Evolutionary conservation across 2,797 vertebrate genomes (phyloP).

Genomic region (Dromococcyx pavoninus): DNA sequence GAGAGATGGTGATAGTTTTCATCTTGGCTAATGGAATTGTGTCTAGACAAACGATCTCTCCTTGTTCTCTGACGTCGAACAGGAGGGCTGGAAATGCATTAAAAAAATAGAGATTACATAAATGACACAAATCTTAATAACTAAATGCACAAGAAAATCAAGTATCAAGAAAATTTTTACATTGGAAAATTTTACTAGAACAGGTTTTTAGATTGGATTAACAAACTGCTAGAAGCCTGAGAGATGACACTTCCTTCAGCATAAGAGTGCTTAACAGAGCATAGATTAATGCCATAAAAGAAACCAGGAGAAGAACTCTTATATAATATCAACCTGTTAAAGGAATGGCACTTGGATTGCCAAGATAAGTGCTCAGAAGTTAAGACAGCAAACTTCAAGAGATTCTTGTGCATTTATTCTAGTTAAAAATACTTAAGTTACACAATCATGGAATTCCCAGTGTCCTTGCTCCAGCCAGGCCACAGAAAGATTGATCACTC

Average conservation of each 20-base stretch:
- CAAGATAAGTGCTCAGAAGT: not conserved
- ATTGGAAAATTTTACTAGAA: not conserved
- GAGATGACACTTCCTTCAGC: not conserved
- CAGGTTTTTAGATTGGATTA: not conserved
- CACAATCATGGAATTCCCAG: not conserved
- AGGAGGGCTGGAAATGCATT: constrained; percentile 83
- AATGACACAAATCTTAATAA: not conserved
- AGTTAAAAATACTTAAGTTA: not conserved
- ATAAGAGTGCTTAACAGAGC: not conserved
- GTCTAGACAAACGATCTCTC: constrained; percentile 89
- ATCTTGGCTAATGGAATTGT: constrained; percentile 85
- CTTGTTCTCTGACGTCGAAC: constrained; percentile 91
- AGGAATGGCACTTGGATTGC: not conserved
- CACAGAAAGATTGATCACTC: not conserved
- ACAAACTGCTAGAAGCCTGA: not conserved
- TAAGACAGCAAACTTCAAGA: not conserved
- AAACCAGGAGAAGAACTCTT: not conserved
- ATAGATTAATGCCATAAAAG: not conserved
- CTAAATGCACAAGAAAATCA: not conserved
- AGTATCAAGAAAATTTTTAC: not conserved
- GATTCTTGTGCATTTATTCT: not conserved
- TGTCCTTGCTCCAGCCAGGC: not conserved
- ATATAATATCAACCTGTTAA: not conserved
- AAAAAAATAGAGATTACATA: constrained; percentile 2
- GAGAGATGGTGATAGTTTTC: constrained; percentile 92